phyloP scores from a whole-genome alignment of 2,888 invertebrate genomes.

The Chrysolina americana region DNA sequence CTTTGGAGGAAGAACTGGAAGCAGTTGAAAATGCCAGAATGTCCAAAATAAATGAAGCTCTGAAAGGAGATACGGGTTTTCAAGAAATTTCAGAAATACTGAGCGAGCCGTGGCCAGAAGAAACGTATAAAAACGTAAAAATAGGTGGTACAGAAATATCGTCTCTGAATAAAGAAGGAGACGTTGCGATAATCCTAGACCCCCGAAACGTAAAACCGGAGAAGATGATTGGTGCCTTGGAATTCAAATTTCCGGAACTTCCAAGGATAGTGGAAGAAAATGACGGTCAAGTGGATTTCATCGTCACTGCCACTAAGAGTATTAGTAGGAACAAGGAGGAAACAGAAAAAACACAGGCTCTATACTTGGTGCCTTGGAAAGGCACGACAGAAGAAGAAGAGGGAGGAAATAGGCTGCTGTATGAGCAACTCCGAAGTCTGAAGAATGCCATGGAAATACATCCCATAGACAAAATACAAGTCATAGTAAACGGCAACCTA shows the following conservation, averaged over 20 bases:
- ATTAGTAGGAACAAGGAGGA: no score
- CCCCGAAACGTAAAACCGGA: neutral
- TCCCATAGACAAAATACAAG: no score
- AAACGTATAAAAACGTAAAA: no score
- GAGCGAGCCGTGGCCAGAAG: neutral
- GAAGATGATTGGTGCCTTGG: neutral
- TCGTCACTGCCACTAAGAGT: no score
- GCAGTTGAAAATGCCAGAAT: neutral
- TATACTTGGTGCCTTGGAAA: neutral
- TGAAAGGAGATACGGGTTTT: neutral
- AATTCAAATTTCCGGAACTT: neutral
- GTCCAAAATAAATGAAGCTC: neutral
- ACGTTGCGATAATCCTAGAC: neutral
- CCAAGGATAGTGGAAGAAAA: neutral
- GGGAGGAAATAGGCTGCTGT: neutral
- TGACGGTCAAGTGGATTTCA: slow-evolving; percentile 6
- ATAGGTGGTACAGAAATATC: neutral
- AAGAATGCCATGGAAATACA: no score
- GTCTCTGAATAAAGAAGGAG: neutral
- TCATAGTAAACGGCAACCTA: neutral
- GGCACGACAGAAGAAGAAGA: neutral
- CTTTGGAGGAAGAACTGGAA: neutral
- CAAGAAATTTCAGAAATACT: neutral
- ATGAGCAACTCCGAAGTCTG: no score
- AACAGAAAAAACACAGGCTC: no score